These are phyloP conservation scores for Bombylius discolor DNA, from an alignment of 2,888 invertebrate genomes.

Conservation along the genomic window DNA sequence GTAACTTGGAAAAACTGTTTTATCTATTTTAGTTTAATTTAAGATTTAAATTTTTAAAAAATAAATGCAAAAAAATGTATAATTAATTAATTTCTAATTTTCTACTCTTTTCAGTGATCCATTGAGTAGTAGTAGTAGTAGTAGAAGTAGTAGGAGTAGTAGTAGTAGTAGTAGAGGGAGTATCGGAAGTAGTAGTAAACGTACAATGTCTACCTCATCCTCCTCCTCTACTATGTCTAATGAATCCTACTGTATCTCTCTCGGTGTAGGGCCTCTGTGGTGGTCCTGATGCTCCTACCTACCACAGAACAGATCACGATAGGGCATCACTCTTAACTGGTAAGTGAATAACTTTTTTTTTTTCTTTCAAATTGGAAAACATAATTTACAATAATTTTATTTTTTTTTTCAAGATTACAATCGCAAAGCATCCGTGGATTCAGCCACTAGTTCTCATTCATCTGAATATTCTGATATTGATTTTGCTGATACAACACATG, in stretches of 20 bases:
- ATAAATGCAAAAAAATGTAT: too few relatives aligned
- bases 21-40: too few relatives aligned
- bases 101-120: slow-evolving; percentile 30
- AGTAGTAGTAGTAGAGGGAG: slow-evolving; percentile 26
- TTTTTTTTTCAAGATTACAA: slow-evolving; percentile 25
- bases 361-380: neutral
- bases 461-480: slow-evolving; percentile 33
- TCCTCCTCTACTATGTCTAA: slow-evolving; percentile 57
- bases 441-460: slow-evolving; percentile 30
- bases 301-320: slow-evolving; percentile 41
- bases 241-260: slow-evolving; percentile 70
- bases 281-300: slow-evolving; percentile 98
- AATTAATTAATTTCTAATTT: neutral
- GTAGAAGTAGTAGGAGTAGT: slow-evolving; percentile 32
- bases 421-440: slow-evolving; percentile 36
- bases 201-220: slow-evolving; percentile 40
- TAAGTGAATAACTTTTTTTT: slow-evolving; percentile 15
- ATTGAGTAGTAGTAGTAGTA: slow-evolving; percentile 34
- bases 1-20: too few relatives aligned
- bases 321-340: slow-evolving; percentile 39
- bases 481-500: slow-evolving; percentile 24
- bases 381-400: neutral
- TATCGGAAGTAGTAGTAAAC: slow-evolving; percentile 14
- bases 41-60: too few relatives aligned
- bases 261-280: slow-evolving; percentile 98